Base-by-base conservation (phyloP, 2,113 vertebrate species). In the Columba livia region DNA sequence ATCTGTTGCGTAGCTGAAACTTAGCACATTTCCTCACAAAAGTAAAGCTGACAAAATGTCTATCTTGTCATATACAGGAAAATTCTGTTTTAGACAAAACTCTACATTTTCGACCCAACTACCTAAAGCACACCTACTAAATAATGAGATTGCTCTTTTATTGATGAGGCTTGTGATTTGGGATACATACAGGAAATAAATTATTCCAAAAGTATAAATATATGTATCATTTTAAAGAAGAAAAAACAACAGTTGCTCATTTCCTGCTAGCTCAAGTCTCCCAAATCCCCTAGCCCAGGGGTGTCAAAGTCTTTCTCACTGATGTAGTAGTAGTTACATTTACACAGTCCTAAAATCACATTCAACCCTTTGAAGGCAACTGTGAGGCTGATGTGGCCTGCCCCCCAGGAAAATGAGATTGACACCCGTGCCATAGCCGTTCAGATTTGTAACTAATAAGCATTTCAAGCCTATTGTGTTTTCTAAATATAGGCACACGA, bases 401-500 rank as follows among this genome's bases (percentile, higher is more conserved):
- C 18, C 44, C 44, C 18, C 8, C 7, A 17, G 18, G 9, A 47
- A 47, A 47, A 19, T 47, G 18, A 19, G 44, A 19, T 47, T 18
- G 44, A 47, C 44, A 47, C 44, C 18, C 18, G 9, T 19, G 44
- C 44, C 57, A 26, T 44, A 75, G 80, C 57, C 79, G 50, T 69
- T 95, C 44, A 85, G 66, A 85, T 85, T 79, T 71, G 15, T 62
- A 79, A 81, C 77, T 79, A 86, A 69, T 81, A 64, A 93, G 54
- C 51, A 79, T 74, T 91, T 85, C 79, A 85, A 51, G 87, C 78
- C 94, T 89, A 93, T 88, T 74, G 25, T 13, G 18, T 79, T 58
- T 85, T 95, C 95, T 88, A 96, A 96, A 94, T 88, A 92, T 79
- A 96, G 48, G 20, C 67, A 58, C 51, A 60, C 10, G 13, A 40